A percentile compares a stretch with the other conserved stretches of the same genome.
Conservation (phyloP, 1,140 invertebrate species). For the Meloidogyne floridensis region DNA sequence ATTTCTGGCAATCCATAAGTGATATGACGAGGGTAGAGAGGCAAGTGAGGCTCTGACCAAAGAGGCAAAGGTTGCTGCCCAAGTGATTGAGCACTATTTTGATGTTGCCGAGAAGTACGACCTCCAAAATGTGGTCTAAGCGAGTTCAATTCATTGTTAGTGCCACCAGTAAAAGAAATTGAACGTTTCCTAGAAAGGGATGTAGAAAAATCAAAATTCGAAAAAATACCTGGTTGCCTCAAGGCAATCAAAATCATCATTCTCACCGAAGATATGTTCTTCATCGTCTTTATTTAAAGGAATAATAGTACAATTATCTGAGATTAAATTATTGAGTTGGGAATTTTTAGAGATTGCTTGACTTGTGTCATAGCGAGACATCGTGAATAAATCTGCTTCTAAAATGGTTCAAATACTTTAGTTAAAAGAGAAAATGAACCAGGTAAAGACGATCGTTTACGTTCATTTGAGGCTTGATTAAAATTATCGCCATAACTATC, state of each 20-base stretch:
- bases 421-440: neutral
- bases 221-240: constrained; percentile 16
- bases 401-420: neutral
- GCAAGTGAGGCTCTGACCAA: constrained; percentile 19
- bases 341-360: neutral
- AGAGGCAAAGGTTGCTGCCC: neutral
- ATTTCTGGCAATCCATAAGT: neutral
- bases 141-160: neutral
- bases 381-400: constrained; percentile 9
- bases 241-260: neutral
- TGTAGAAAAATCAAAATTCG: neutral
- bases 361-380: neutral
- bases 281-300: neutral
- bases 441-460: neutral
- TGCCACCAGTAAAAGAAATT: constrained; percentile 24
- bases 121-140: neutral
- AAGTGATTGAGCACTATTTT: constrained; percentile 4
- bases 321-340: neutral
- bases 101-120: neutral
- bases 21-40: neutral
- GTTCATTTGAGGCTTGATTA: neutral
- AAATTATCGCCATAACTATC: neutral
- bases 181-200: constrained; percentile 26
- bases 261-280: neutral
- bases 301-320: constrained; percentile 5